Evolutionary conservation across 2,113 vertebrate genomes (phyloP), one percentile per base, ranked within the genome.

Genomic region (Bagarius yarrelli): DNA sequence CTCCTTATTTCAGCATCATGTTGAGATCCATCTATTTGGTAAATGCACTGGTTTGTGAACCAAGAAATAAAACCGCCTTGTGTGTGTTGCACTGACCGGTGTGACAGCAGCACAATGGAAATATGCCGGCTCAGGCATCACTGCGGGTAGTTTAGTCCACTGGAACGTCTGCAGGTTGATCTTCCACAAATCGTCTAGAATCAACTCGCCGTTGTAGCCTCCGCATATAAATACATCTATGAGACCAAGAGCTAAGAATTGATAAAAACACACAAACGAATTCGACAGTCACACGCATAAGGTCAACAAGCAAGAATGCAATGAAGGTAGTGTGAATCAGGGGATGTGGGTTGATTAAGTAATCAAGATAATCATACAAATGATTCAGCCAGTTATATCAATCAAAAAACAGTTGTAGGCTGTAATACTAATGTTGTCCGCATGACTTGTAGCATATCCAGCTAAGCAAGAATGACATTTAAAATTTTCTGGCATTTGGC

Each of bases 31-130:
- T 5, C 15, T 15, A 15, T 14, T 25, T 25, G 13, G 27, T 16
- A 9, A 56, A 59, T 8, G 1, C 27, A 8, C 61, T 34, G 5
- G 18, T 18, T 21, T 34, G 12, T 23, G 19, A 66, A 21, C 8
- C 8, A 19, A 18, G 61, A 63, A 63, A 34, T 19, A 61, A 34
- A 34, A 34, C 14, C 8, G 5, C 34, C 40, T 19, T 30, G 81
- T 79, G 34, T 78, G 56, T 50, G 56, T 1, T 44, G 25, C 8
- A 93, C 96, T 94, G 57, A 99, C 98, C 8, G 98, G 98, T 13
- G 98, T 99, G 66, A 99, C 96, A 47, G 97, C 97, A 84, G 98
- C 97, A 66, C 97, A 99, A 93, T 99, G 97, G 87, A 99, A 99
- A 88, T 99, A 99, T 14, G 96, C 97, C 0, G 98, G 97, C 86